phyloP scores from a whole-genome alignment of 2,113 vertebrate genomes.

The Pao palembangensis region DNA sequence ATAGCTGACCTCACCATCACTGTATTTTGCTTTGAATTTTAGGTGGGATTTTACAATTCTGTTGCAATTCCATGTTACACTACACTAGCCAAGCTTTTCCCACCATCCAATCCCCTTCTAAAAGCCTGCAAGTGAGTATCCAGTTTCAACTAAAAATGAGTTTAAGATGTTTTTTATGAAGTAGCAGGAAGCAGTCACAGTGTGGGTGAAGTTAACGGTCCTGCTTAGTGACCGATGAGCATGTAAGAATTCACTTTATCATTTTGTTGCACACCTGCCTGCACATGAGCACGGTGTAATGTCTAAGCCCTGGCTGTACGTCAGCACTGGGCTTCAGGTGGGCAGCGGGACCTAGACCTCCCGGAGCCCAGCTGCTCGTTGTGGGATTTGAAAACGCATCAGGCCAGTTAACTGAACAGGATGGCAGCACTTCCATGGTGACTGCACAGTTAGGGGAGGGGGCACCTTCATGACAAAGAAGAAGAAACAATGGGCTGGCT shows the following conservation, averaged over 20 bases:
- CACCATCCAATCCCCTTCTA: constrained; percentile 84
- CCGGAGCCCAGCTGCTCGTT: constrained; percentile 53
- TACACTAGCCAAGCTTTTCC: constrained; percentile 88
- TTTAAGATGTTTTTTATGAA: not conserved
- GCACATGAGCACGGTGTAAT: constrained; percentile 42
- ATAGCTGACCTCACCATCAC: too few relatives aligned
- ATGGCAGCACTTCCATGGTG: constrained; percentile 26
- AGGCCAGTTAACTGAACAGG: constrained; percentile 44
- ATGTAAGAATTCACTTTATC: constrained; percentile 16
- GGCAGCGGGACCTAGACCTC: constrained; percentile 60
- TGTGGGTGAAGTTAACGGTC: not conserved
- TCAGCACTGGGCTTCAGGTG: constrained; percentile 55
- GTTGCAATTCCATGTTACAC: constrained; percentile 96
- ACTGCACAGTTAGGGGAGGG: constrained; percentile 7
- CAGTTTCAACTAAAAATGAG: not conserved
- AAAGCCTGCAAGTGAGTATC: constrained; percentile 85
- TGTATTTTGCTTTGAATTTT: constrained; percentile 14
- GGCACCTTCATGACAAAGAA: constrained; percentile 14
- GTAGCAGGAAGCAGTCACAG: not conserved
- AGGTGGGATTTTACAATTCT: constrained; percentile 97
- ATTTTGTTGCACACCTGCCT: constrained; percentile 28
- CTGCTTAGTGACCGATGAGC: not conserved
- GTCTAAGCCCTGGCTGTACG: constrained; percentile 52
- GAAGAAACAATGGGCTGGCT: not conserved
- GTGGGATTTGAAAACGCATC: constrained; percentile 61